A percentile compares a stretch with the other conserved stretches of the same genome.
These are phyloP conservation scores for Sternarchorhynchus goeldii DNA, from an alignment of 2,797 vertebrate species.

Conservation along the genomic window DNA sequence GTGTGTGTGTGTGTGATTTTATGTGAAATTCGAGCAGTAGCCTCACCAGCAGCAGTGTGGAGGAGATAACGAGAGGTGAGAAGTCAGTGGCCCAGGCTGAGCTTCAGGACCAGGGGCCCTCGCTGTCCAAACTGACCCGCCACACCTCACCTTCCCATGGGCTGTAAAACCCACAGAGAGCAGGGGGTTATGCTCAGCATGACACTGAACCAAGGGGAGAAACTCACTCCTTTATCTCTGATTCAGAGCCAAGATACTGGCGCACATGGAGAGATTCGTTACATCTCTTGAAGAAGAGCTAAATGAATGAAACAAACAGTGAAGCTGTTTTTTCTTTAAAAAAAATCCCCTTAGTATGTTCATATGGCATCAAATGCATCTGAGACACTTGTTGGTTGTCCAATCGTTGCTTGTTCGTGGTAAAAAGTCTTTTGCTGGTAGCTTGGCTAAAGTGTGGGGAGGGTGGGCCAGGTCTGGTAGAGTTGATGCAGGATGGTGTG, in stretches of 20 bases:
- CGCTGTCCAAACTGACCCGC: slow-evolving; percentile 23
- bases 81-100: slow-evolving; percentile 45
- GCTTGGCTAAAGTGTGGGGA: slow-evolving; percentile 3
- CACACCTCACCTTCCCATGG: slow-evolving; percentile 16
- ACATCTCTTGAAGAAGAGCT: slow-evolving; percentile 33
- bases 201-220: slow-evolving; percentile 28
- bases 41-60: slow-evolving; percentile 41
- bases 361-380: too few species aligned
- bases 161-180: background rate
- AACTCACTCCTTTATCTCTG: slow-evolving; percentile 35
- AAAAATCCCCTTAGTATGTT: too few species aligned
- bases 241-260: slow-evolving; percentile 17
- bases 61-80: slow-evolving; percentile 53
- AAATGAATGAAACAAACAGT: slow-evolving; percentile 17
- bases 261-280: slow-evolving; percentile 12
- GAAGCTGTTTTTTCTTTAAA: background rate
- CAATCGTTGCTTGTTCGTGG: too few species aligned
- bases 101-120: slow-evolving; percentile 27
- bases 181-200: slow-evolving; percentile 3
- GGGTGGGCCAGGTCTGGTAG: background rate
- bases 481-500: slow-evolving; percentile 68
- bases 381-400: too few species aligned
- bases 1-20: slow-evolving; percentile 41
- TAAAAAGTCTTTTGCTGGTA: background rate
- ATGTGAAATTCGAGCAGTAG: slow-evolving; percentile 40